These are phyloP conservation scores for Diadema setosum DNA, from an alignment of 35 echinoderm and acorn worm species.

Conservation along the genomic window DNA sequence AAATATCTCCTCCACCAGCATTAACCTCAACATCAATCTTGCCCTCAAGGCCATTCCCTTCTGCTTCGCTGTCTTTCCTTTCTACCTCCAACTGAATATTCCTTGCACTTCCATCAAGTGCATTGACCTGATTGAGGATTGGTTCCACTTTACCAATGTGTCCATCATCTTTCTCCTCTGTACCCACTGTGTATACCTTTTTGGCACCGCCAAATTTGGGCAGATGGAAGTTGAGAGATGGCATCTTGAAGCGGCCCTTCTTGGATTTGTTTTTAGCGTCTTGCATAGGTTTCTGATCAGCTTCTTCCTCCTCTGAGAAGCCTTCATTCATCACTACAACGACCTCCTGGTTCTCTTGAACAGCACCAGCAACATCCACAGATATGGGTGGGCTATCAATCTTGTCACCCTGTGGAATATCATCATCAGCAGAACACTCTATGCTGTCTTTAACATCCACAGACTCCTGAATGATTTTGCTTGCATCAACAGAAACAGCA, in stretches of 20 bases:
- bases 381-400: too few relatives aligned
- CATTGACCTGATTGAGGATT: not conserved
- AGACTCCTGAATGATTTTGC: too few relatives aligned
- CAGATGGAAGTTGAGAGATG: constrained; percentile 21
- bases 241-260: constrained; percentile 29
- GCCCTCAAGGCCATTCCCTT: not conserved
- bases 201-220: constrained; percentile 39
- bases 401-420: too few relatives aligned
- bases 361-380: too few relatives aligned
- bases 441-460: too few relatives aligned
- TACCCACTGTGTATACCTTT: not conserved
- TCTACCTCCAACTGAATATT: not conserved
- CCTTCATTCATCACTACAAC: not conserved
- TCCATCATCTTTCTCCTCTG: not conserved
- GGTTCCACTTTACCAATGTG: not conserved
- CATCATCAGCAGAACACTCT: too few relatives aligned
- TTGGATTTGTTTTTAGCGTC: not conserved
- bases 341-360: not conserved
- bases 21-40: not conserved
- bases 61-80: not conserved
- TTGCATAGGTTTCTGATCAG: not conserved
- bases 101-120: not conserved
- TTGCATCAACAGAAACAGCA: not conserved
- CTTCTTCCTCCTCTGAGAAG: not conserved
- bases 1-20: constrained; percentile 6